Base-by-base conservation (phyloP, 2,888 invertebrate species). In the Idaea straminata region DNA sequence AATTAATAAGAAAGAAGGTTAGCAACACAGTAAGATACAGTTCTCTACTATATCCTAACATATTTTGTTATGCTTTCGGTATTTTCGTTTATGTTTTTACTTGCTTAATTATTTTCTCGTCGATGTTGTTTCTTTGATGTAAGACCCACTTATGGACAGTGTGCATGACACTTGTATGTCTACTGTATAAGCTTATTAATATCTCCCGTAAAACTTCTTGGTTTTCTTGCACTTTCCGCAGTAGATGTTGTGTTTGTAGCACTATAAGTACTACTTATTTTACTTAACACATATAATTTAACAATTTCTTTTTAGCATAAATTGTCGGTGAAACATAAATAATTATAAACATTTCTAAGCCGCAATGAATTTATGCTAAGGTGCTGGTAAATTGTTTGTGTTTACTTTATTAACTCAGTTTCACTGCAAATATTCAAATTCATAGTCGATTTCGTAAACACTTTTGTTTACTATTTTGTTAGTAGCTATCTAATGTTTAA, bases 1-100 rank as follows among this genome's bases (percentile, higher is more conserved):
- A 99, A 88, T 95, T 99, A 85, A 99, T 99, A 83, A 95, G 97
- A 83, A 96, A 97, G 91, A 98, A 98, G 95, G 96, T 59, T 59
- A 59, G 59, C 59, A 34, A 59, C 13, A 59, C 70, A 68, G 70
- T 75, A 68, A 71, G 68, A 25, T 16, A 59, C 25, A 25, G 25
- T 25, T 59, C n/a, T 47, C 47, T 47, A 4, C 15, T 15, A 59
- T 59, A 16, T 69, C 60, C 34, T 16, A 34, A 10, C 10, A 10
- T 47, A 47, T 34, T 34, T 25, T 59, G 34, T 16, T 72, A 63
- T 70, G 65, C 70, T 77, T 69, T 77, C 63, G 75, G 66, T 73
- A 71, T 75, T 63, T 72, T 74, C 71, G 69, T 65, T 61, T 72
- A 64, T 73, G 64, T 69, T 71, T 71, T 69, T 71, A 68, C 72